Evolutionary conservation across 2,113 vertebrate genomes (phyloP).

Genomic region (Myotis lucifugus): DNA sequence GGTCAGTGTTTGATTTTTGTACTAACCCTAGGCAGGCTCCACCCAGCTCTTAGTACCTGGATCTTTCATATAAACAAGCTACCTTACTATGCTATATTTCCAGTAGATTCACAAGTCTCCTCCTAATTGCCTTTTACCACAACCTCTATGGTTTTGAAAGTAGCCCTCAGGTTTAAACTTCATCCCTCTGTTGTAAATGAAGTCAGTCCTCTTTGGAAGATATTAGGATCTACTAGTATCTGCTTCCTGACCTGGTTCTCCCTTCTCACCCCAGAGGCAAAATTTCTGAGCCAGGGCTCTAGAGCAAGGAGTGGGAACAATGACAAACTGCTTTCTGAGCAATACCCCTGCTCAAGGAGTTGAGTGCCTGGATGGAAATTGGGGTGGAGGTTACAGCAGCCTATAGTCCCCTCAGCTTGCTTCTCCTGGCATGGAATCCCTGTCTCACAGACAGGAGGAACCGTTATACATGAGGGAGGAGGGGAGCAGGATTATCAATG

Average conservation of each 20-base stretch:
- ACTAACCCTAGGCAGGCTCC: neutral
- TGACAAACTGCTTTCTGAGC: neutral
- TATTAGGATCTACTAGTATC: neutral
- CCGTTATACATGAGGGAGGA: accelerated
- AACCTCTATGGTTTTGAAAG: neutral
- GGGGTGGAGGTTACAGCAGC: neutral
- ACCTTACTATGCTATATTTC: neutral
- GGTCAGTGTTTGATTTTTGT: neutral
- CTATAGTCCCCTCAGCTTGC: neutral
- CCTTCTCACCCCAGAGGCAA: neutral
- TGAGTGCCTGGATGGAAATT: neutral
- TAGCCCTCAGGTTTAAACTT: neutral
- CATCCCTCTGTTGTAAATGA: neutral
- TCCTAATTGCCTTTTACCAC: neutral
- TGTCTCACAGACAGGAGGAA: neutral
- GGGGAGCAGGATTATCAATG: neutral
- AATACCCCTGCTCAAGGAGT: neutral
- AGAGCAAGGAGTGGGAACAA: neutral
- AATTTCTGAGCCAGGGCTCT: neutral
- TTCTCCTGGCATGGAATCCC: neutral
- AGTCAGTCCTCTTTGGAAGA: neutral
- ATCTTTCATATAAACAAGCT: neutral
- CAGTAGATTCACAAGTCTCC: neutral
- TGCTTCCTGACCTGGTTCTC: neutral
- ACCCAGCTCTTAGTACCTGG: neutral